Base-by-base conservation (phyloP, 2,113 vertebrate genomes). In the Hydrochoerus hydrochaeris region DNA sequence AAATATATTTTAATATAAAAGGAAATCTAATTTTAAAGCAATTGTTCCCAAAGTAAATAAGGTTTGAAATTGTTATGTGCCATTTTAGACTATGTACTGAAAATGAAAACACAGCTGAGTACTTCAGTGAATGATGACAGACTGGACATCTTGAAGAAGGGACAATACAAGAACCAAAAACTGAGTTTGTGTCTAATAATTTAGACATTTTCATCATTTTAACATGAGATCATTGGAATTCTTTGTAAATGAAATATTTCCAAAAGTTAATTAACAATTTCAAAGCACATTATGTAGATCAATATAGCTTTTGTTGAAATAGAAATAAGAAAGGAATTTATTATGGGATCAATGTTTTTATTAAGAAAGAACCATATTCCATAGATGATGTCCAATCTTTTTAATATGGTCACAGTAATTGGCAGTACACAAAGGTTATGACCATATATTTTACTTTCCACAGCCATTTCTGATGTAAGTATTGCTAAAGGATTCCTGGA, bases 201-300 rank as follows among this genome's bases (percentile, higher is more conserved):
- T 88, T 92, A 71, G 28, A 90, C 7, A 60, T 69, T 83, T 85
- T 82, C 32, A 86, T 38, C 69, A 88, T 80, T 81, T 91, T n/a
- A 75, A 17, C 24, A 78, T 85, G 84, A 95, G 46, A 85, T 93
- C 54, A n/a, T 7, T 57, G 28, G 22, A 46, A 94, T 84, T 94
- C 19, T 85, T 86, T 5, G 0, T 38, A 69, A 3, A 49, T 80
- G 65, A 96, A 95, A 87, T 83, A 73, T 54, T 60, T 16, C 12
- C 30, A 62, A 80, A 84, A 41, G 30, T 67, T 57, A 80, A 44
- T 32, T 22, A 54, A 73, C 5, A 85, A 85, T 57, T 93, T 93
- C 71, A 88, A 90, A 94, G 32, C 54, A 85, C 89, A 85, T 10
- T 92, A n/a, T 90, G 77, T 26, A 65, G 30, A 69, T 92, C 77